Base-by-base conservation (phyloP, 2,113 vertebrate genomes). In the Campylorhamphus procurvoides region DNA sequence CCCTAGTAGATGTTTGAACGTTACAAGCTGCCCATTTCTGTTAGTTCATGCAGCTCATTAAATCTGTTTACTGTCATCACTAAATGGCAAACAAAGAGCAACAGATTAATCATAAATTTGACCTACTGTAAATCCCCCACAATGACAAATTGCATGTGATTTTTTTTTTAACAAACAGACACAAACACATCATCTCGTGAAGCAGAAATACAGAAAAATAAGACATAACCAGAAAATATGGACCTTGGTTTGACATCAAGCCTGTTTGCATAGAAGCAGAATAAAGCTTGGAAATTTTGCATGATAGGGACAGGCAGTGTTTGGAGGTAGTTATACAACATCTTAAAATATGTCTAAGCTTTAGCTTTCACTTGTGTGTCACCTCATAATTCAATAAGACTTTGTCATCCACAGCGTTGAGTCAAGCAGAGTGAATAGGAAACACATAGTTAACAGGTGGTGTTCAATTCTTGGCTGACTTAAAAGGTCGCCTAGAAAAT, bases 361-460 rank as follows among this genome's bases (percentile, higher is more conserved):
- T 52, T 60, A 49, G 68, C 64, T 96, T 90, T 89, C 56, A 8
- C 44, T 95, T 68, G 46, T 77, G 75, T 90, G 68, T 79, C 1
- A 19, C 82, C 79, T 93, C 64, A 27, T 81, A 68, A 92, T 75
- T 89, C 90, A 81, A 0, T 37, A 47, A 86, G 83, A 53, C 69
- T 92, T 84, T 68, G 68, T 94, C 59, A 85, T 49, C 27, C 59
- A 7, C 3, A 3, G 71, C 2, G 1, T 75, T 92, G 69, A 47
- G 17, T 93, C 90, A 90, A 24, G 68, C 90, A 69, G 42, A 84
- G 62, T 76, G 87, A 90, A 55, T n/a, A 88, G 83, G 83, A 96
- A 96, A 33, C 68, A 53, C 90, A 75, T 76, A 94, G 96, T 95
- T 96, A 95, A 77, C 93, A 95, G 94, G 94, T 96, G 93, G 90